Evolutionary conservation across 2,113 vertebrate species (phyloP), one percentile per base, ranked within the genome.

Genomic region (Clupea harengus): DNA sequence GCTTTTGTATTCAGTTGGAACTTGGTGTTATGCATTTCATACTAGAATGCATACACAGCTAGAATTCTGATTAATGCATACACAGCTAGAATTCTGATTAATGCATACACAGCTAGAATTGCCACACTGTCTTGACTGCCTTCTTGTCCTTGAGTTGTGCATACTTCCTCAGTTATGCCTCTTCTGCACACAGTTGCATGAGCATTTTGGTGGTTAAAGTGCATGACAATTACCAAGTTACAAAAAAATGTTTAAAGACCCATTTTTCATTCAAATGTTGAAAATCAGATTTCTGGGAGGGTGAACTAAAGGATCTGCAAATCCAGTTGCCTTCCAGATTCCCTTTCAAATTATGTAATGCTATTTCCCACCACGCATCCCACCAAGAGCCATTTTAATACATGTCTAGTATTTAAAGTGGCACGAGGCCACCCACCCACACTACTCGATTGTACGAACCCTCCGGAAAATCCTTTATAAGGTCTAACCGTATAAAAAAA

Each of bases 401-500:
- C 25, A 85, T 44, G 60, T 88, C 89, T 86, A 84, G 88, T 85
- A 86, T 89, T 84, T 83, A 81, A 87, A 52, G 78, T 89, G 88
- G 88, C 89, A 90, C 47, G 1, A 45, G 17, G 83, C 83, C 67
- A 87, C 85, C 78, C 81, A 49, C 75, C 89, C 18, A 72, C 81
- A 85, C 82, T n/a, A 86, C 64, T 13, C 83, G 89, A 90, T 83
- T 86, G 25, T 92, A 94, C 93, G 93, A 93, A 87, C 88, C 86
- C 64, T 52, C 72, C 86, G 91, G 91, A 88, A 90, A 86, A 87
- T 90, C 93, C 88, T 86, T 93, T 94, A 93, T 89, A 92, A 93
- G 95, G 93, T 91, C 93, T 92, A 93, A 92, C 93, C 90, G 90
- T 94, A 93, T 94, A 95, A 94, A 94, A 52, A 54, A 54, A 54